phyloP scores from a whole-genome alignment of 92 coral and sea anemone genomes.

The Ricordea florida region DNA sequence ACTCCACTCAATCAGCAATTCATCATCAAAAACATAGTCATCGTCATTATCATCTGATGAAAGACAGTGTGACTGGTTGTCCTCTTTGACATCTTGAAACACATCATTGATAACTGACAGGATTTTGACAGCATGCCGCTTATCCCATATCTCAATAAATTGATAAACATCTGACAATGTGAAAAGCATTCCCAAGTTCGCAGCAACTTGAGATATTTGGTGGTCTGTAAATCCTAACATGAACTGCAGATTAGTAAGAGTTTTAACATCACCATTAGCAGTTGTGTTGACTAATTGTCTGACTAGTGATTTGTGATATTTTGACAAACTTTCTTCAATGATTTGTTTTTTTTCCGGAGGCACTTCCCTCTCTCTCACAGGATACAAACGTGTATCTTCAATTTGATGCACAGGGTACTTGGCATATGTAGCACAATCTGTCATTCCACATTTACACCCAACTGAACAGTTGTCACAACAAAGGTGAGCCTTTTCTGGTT shows the following conservation, averaged over 20 bases:
- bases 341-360: not conserved
- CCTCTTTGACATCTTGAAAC: constrained; percentile 34
- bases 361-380: constrained; percentile 28
- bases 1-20: constrained; percentile 65
- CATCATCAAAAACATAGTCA: constrained; percentile 58
- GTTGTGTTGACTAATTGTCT: constrained; percentile 36
- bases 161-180: constrained; percentile 45
- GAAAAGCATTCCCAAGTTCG: constrained; percentile 33
- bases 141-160: constrained; percentile 65
- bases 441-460: constrained; percentile 38
- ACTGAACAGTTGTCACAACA: constrained; percentile 62
- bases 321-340: constrained; percentile 24
- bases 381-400: not conserved
- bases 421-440: constrained; percentile 30
- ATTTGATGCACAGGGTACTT: constrained; percentile 20
- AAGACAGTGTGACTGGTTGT: not conserved
- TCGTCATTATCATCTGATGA: not conserved
- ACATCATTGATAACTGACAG: constrained; percentile 7
- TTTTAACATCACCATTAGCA: constrained; percentile 50
- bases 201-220: constrained; percentile 57
- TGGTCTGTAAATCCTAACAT: constrained; percentile 65
- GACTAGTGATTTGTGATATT: constrained; percentile 56
- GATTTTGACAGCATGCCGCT: constrained; percentile 52
- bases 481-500: not conserved
- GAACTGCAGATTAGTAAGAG: constrained; percentile 49